A percentile compares a stretch with the other conserved stretches of the same genome.
Conservation (phyloP, 2,113 vertebrate species). For the Myotis yumanensis region DNA sequence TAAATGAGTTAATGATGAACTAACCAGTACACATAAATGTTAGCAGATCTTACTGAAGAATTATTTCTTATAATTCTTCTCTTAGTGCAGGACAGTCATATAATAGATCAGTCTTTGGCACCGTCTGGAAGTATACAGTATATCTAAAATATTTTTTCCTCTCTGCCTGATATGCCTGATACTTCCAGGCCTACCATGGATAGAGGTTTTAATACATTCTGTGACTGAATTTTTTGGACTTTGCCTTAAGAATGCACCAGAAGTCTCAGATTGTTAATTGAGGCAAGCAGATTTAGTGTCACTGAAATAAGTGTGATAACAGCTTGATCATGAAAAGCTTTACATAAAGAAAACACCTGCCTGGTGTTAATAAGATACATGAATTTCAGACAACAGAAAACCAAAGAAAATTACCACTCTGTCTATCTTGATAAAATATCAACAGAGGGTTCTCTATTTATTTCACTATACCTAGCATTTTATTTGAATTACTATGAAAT, state of each 20-base stretch:
- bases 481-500: conserved; percentile 54
- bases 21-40: background rate
- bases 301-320: conserved; percentile 75
- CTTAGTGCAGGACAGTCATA: background rate
- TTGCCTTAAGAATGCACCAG: conserved; percentile 29
- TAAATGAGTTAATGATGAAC: background rate
- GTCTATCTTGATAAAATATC: conserved; percentile 52
- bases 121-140: conserved; percentile 16
- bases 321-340: conserved; percentile 57
- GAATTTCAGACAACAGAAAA: conserved; percentile 65
- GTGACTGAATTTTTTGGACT: conserved; percentile 4
- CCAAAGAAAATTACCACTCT: conserved; percentile 57
- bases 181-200: background rate
- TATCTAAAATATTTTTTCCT: conserved; percentile 14
- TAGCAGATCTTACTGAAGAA: background rate
- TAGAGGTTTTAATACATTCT: conserved; percentile 7
- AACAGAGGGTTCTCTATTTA: conserved; percentile 19
- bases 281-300: conserved; percentile 52
- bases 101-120: background rate
- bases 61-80: background rate
- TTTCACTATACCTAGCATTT: conserved; percentile 46
- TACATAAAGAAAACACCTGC: conserved; percentile 66
- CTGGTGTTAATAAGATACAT: conserved; percentile 72
- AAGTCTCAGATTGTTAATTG: conserved; percentile 64
- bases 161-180: background rate